Base-by-base conservation (phyloP, 1,140 invertebrate species). In the Calephelis virginiensis region DNA sequence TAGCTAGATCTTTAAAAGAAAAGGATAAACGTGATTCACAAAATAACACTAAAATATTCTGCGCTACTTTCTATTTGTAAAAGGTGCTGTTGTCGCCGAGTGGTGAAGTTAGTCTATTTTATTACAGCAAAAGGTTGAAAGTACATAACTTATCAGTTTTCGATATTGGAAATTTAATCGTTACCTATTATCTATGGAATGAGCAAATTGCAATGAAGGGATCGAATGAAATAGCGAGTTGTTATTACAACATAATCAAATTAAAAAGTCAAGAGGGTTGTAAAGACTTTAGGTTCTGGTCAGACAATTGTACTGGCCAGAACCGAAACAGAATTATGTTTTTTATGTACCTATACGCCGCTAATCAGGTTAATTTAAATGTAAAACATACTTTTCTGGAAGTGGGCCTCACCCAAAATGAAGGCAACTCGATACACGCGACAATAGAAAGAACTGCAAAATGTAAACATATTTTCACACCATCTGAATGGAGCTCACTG, bases 391-490 rank as follows among this genome's bases (percentile, higher is more conserved):
- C 49, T 66, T 72, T 69, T 46, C 70, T 72, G 2, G 61, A 68
- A 64, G 17, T 47, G 9, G 69, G 62, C 38, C 69, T 64, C 48
- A 64, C 65, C 13, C 69, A 67, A 14, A 71, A 71, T 40, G 65
- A 68, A 61, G 67, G 66, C 38, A 64, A 68, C 38, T 66, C 63
- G 37, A 64, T 66, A 63, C 66, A 72, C 45, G 70, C 63, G 0
- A 63, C 64, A 7, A 68, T 66, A 17, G 70, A 66, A 63, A 61
- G 49, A 66, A 63, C 50, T 66, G 59, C 70, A 66, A 67, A 66
- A 63, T 45, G 56, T 64, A 72, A 72, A 14, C 64, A 66, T 64
- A 72, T 66, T 68, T 68, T 68, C 61, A 72, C 69, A 56, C 62
- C 69, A 0, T 64, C 61, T 61, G 62, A 67, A 38, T 71, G 69